phyloP scores from a whole-genome alignment of 2,113 vertebrate species.

The Cepphus grylle region DNA sequence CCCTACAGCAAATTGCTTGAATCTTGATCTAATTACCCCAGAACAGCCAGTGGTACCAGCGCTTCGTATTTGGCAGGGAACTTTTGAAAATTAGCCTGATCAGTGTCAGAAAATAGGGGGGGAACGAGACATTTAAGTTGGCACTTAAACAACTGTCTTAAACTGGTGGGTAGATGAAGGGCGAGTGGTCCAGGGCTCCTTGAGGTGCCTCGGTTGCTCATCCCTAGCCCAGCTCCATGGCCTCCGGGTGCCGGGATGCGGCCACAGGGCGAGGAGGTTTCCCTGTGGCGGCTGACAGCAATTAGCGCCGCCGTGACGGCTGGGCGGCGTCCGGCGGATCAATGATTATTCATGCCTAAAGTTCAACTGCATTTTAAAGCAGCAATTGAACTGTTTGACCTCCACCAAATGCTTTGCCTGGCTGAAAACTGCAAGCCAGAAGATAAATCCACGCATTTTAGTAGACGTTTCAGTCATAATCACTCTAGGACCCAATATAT shows the following conservation, averaged over 20 bases:
- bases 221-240: not conserved
- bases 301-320: fast-evolving
- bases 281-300: not conserved
- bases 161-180: fast-evolving
- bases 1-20: constrained; percentile 53
- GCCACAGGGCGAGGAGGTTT: fast-evolving
- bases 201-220: not conserved
- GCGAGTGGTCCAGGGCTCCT: fast-evolving
- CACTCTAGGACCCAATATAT: constrained; percentile 49
- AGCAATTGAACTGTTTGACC: constrained; percentile 50
- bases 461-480: constrained; percentile 40
- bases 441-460: constrained; percentile 48
- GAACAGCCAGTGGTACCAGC: not conserved
- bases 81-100: not conserved
- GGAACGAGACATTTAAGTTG: not conserved
- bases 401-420: constrained; percentile 44
- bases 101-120: not conserved
- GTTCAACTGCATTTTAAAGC: constrained; percentile 31
- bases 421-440: constrained; percentile 1
- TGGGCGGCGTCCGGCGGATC: not conserved
- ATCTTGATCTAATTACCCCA: constrained; percentile 56
- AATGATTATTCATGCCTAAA: constrained; percentile 1
- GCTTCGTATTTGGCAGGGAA: not conserved
- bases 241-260: fast-evolving
- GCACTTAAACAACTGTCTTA: not conserved